These are phyloP conservation scores for Diplodus sargus DNA, from an alignment of 2,797 vertebrate species.

Conservation along the genomic window DNA sequence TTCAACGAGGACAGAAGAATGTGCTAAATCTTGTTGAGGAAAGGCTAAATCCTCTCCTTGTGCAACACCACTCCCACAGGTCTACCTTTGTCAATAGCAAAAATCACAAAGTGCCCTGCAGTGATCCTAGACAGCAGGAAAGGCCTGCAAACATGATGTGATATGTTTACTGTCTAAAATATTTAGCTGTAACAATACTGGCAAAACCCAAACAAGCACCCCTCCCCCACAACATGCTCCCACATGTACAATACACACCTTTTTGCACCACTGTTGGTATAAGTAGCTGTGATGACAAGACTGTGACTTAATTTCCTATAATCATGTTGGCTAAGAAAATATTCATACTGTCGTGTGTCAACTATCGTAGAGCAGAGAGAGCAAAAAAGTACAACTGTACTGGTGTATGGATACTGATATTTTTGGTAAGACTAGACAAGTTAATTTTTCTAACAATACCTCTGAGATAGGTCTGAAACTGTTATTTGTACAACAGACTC, in stretches of 20 bases:
- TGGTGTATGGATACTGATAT: too few species aligned
- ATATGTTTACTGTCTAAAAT: not conserved
- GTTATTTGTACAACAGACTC: not conserved
- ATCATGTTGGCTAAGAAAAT: conserved; percentile 15
- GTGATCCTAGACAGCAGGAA: conserved; percentile 17
- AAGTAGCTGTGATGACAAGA: conserved; percentile 25
- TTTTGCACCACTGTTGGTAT: conserved; percentile 18
- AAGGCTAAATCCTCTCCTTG: conserved; percentile 72
- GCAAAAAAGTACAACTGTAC: too few species aligned
- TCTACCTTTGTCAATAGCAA: conserved; percentile 59
- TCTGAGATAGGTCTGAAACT: not conserved
- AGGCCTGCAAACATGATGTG: conserved; percentile 6
- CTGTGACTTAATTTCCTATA: conserved; percentile 17
- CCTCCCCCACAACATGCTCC: conserved; percentile 35
- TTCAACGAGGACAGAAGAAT: conserved; percentile 66
- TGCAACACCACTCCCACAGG: conserved; percentile 72
- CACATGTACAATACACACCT: conserved; percentile 53
- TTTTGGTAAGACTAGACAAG: too few species aligned
- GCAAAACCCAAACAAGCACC: conserved; percentile 32
- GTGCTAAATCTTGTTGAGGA: conserved; percentile 73
- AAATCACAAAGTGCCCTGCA: conserved; percentile 35
- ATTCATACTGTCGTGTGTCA: not conserved
- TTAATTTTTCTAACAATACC: too few species aligned
- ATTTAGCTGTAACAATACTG: conserved; percentile 13
- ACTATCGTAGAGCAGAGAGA: not conserved